Evolutionary conservation across 2,113 vertebrate species (phyloP).

Genomic region (Phaethornis superciliosus): DNA sequence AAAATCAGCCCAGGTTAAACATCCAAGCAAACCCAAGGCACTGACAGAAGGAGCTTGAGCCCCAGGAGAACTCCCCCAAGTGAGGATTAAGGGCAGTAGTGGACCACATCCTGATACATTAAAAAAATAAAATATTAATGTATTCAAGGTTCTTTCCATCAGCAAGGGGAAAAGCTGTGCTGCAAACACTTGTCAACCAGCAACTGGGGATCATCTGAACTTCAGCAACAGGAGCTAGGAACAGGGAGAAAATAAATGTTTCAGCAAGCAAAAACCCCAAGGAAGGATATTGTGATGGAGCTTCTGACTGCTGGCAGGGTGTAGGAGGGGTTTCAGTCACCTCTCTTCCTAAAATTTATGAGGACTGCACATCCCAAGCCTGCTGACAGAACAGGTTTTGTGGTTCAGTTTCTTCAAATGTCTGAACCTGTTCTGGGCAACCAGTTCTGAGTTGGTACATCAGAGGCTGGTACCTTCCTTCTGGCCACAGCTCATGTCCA

Average conservation of each 20-base stretch:
- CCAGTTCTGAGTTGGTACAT: not conserved
- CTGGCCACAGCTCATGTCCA: rapidly evolving
- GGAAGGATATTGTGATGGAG: not conserved
- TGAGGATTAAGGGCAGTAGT: not conserved
- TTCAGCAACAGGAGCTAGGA: not conserved
- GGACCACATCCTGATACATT: not conserved
- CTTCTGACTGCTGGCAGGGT: not conserved
- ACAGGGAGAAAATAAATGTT: not conserved
- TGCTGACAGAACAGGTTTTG: not conserved
- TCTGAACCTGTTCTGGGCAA: rapidly evolving
- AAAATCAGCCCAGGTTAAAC: slow-evolving; percentile 28
- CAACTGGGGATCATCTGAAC: not conserved
- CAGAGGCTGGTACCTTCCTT: not conserved
- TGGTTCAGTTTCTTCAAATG: not conserved
- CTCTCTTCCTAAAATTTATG: not conserved
- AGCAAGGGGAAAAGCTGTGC: not conserved
- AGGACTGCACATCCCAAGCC: not conserved
- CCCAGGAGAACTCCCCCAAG: not conserved
- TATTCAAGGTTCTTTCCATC: not conserved
- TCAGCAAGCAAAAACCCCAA: not conserved
- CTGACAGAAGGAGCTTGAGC: not conserved
- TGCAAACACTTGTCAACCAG: not conserved
- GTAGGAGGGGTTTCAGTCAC: not conserved
- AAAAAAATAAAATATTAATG: not conserved
- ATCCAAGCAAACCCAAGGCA: not conserved